A percentile compares a stretch with the other conserved stretches of the same genome.
phyloP scores from a whole-genome alignment of 2,113 vertebrate species.

The Hemiscyllium ocellatum region DNA sequence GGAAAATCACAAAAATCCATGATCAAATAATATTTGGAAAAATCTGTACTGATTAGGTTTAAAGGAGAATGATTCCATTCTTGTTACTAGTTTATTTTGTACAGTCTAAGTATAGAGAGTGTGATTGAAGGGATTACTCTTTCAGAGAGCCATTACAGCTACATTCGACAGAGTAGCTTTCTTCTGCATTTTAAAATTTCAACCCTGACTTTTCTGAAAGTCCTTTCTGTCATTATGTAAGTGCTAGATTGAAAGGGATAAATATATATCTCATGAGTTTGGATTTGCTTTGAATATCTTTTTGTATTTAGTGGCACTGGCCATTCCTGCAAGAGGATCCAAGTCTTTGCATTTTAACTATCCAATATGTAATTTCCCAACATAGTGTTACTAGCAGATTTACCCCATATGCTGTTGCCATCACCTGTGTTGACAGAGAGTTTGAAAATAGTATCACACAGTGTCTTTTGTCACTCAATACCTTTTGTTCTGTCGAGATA shows the following conservation, averaged over 20 bases:
- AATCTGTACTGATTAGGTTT: neutral
- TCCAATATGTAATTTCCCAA: neutral
- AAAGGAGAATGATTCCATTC: neutral
- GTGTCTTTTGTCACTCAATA: neutral
- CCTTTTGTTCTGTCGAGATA: neutral
- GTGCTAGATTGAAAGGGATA: neutral
- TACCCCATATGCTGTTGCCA: neutral
- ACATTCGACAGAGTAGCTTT: neutral
- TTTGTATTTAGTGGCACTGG: neutral
- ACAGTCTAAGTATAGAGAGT: neutral
- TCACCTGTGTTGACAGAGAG: neutral
- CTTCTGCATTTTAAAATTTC: neutral
- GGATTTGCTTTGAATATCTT: neutral
- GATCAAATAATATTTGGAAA: neutral
- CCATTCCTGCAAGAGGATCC: neutral
- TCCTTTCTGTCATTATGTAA: neutral
- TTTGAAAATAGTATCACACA: neutral
- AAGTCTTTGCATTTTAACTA: neutral
- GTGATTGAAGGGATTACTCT: neutral
- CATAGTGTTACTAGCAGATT: neutral
- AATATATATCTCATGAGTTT: neutral
- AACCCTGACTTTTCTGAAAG: neutral
- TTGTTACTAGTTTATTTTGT: neutral
- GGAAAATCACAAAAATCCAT: neutral
- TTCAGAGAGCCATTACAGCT: neutral